Evolutionary conservation across 35 echinoderm and acorn worm species (phyloP).

Genomic region (Lytechinus pictus): DNA sequence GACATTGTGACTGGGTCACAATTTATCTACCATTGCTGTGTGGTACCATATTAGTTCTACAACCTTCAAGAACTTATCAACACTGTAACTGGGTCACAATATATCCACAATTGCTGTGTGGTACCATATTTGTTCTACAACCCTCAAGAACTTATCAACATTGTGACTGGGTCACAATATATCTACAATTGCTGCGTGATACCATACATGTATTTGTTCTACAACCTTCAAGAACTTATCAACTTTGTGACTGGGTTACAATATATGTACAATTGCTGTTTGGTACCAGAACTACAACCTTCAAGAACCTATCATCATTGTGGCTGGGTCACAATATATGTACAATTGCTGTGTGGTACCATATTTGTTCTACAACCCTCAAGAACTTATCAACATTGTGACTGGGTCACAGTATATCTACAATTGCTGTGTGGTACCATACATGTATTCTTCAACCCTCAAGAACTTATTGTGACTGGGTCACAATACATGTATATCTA

Average conservation of each 20-base stretch:
- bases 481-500: not conserved
- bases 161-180: not conserved
- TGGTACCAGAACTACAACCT: not conserved
- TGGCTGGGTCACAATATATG: too few species aligned
- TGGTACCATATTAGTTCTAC: not conserved
- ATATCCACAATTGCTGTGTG: not conserved
- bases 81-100: not conserved
- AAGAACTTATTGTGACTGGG: not conserved
- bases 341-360: too few species aligned
- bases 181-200: not conserved
- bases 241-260: not conserved
- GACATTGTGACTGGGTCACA: not conserved
- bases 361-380: not conserved
- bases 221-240: not conserved
- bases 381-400: not conserved
- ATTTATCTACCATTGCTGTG: not conserved
- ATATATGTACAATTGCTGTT: not conserved
- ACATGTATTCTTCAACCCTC: not conserved
- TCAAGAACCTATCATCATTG: too few species aligned
- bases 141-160: not conserved
- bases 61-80: not conserved
- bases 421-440: not conserved
- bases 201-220: not conserved
- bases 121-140: not conserved
- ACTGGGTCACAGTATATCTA: not conserved